phyloP scores from a whole-genome alignment of 1,140 invertebrate species.

The Conus ventricosus region DNA sequence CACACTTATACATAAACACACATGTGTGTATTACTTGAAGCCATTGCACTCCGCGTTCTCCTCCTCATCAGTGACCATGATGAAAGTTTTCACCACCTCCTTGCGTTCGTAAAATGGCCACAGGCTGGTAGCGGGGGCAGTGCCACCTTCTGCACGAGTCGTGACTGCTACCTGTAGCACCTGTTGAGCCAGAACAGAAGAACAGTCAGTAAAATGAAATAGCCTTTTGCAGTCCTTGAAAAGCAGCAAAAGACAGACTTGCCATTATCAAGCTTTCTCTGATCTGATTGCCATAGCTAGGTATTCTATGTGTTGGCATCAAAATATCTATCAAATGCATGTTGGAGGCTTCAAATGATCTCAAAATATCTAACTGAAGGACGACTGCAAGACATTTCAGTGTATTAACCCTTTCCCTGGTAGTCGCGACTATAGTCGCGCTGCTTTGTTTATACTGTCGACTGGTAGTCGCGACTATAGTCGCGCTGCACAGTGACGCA shows the following conservation, averaged over 20 bases:
- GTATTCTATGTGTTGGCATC: no score
- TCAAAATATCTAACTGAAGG: no score
- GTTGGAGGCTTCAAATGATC: no score
- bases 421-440: no score
- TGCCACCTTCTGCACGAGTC: slow-evolving; percentile 64
- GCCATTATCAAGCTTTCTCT: no score
- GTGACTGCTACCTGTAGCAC: slow-evolving; percentile 67
- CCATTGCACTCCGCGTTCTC: slow-evolving; percentile 60
- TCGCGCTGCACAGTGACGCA: no score
- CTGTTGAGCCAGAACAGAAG: slow-evolving; percentile 39
- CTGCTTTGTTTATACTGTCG: no score
- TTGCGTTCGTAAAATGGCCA: slow-evolving; percentile 69
- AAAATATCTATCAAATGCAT: no score
- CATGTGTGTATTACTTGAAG: slow-evolving; percentile 23
- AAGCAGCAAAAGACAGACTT: background rate
- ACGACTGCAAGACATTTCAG: no score
- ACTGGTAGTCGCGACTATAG: no score
- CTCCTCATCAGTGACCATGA: slow-evolving; percentile 74
- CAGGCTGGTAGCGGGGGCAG: slow-evolving; percentile 69
- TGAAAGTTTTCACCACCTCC: slow-evolving; percentile 70
- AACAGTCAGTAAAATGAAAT: background rate
- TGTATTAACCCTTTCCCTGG: no score
- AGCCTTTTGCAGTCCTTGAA: background rate
- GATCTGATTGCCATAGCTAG: no score
- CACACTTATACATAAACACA: background rate